phyloP scores from a whole-genome alignment of 1,140 invertebrate genomes.

The Drosophila pectinifera region DNA sequence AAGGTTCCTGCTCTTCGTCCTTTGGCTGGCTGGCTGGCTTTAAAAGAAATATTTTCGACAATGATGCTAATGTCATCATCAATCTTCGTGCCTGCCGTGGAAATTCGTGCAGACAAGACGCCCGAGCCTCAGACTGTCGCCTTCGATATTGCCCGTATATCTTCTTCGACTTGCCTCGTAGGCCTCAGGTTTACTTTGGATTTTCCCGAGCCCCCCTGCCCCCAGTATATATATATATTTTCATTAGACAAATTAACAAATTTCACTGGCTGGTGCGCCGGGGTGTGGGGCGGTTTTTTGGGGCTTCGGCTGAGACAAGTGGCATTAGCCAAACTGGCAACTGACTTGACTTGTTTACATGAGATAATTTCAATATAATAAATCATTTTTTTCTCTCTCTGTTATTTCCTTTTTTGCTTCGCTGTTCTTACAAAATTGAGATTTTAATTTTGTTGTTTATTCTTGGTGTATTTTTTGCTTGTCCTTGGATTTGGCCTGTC shows the following conservation, averaged over 20 bases:
- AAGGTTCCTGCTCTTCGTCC: constrained; percentile 49
- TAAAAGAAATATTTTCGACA: constrained; percentile 76
- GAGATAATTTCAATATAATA: constrained; percentile 83
- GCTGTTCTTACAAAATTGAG: constrained; percentile 40
- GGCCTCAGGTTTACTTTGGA: constrained; percentile 56
- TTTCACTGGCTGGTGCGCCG: constrained; percentile 48
- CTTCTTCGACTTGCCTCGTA: constrained; percentile 43
- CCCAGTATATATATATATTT: constrained; percentile 48
- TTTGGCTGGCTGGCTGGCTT: constrained; percentile 53
- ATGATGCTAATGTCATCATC: constrained; percentile 85
- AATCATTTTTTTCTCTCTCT: constrained; percentile 68
- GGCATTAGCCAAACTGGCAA: constrained; percentile 78
- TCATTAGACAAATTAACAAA: constrained; percentile 84
- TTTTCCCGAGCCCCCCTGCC: constrained; percentile 19
- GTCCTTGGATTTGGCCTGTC: constrained; percentile 73
- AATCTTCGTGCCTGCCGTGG: constrained; percentile 74
- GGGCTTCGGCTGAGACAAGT: constrained; percentile 60
- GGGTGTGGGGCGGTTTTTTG: constrained; percentile 19
- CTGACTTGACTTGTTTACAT: constrained; percentile 81
- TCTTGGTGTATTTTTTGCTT: constrained; percentile 24
- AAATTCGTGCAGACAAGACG: constrained; percentile 53
- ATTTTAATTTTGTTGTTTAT: constrained; percentile 37
- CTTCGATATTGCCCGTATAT: constrained; percentile 54
- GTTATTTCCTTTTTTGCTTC: constrained; percentile 42
- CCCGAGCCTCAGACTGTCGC: constrained; percentile 55